Evolutionary conservation across 2,888 invertebrate species (phyloP).

Genomic region (Macaria liturata): DNA sequence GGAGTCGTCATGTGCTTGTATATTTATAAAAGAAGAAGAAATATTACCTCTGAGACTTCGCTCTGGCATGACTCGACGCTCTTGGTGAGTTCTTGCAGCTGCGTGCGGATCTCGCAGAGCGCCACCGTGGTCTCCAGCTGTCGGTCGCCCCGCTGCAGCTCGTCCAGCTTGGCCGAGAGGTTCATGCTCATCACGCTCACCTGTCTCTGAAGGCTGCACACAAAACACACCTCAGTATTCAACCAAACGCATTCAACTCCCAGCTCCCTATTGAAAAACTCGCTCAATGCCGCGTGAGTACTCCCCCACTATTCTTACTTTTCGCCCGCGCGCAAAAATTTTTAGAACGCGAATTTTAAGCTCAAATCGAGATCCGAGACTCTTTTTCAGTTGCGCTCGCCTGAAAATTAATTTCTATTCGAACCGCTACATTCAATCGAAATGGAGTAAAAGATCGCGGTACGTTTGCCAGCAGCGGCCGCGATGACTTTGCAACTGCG

Average conservation of each 20-base stretch:
- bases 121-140: constrained; percentile 97
- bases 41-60: constrained; percentile 90
- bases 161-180: constrained; percentile 96
- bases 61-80: constrained; percentile 97
- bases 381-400: constrained; percentile 17
- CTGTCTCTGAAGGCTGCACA: constrained; percentile 96
- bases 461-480: constrained; percentile 4
- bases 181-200: constrained; percentile 99
- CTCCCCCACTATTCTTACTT: not conserved
- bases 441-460: constrained; percentile 18
- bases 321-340: constrained; percentile 16
- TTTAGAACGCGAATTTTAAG: constrained; percentile 22
- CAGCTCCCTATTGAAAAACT: constrained; percentile 10
- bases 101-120: constrained; percentile 95
- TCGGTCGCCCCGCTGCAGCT: constrained; percentile 94
- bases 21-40: too few species aligned
- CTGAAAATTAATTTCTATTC: constrained; percentile 21
- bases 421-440: constrained; percentile 19
- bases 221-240: constrained; percentile 33
- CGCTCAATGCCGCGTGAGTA: constrained; percentile 13
- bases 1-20: too few species aligned
- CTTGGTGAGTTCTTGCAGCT: constrained; percentile 96
- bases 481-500: constrained; percentile 4
- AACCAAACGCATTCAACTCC: not conserved
- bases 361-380: constrained; percentile 23